Conservation (phyloP, 2,797 vertebrate genomes). For the Pipistrellus kuhlii region DNA sequence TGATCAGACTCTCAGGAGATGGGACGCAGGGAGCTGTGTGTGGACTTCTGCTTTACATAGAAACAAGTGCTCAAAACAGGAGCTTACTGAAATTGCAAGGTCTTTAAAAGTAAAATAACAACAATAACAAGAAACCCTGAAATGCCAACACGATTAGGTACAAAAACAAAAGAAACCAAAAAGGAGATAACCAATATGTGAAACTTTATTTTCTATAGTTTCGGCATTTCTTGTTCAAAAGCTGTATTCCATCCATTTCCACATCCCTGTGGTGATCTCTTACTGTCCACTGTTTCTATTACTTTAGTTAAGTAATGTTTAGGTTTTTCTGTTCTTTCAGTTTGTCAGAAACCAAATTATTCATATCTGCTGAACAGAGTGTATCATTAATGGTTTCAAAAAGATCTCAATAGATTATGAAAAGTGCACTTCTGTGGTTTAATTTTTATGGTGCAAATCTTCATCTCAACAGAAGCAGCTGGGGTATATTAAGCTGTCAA, state of each 20-base stretch:
- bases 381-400: constrained; percentile 45
- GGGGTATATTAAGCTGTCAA: background rate
- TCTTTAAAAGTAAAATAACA: constrained; percentile 25
- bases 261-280: background rate
- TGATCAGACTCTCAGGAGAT: background rate
- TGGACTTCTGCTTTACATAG: constrained; percentile 8
- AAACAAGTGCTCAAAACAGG: background rate
- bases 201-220: constrained; percentile 19
- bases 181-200: background rate
- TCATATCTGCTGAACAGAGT: background rate
- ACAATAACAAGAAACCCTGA: background rate
- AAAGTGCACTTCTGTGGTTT: constrained; percentile 27
- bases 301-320: background rate
- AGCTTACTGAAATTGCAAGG: background rate
- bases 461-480: constrained; percentile 4
- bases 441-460: constrained; percentile 47
- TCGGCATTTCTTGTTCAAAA: background rate
- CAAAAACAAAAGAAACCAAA: background rate
- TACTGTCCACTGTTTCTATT: background rate
- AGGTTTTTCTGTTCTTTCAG: background rate
- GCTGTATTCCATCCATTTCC: background rate
- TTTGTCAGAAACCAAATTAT: constrained; percentile 2
- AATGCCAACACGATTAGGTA: background rate
- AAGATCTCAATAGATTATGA: constrained; percentile 12
- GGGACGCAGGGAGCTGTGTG: background rate